Evolutionary conservation across 1,140 invertebrate species (phyloP).

Genomic region (Diorhabda sublineata): DNA sequence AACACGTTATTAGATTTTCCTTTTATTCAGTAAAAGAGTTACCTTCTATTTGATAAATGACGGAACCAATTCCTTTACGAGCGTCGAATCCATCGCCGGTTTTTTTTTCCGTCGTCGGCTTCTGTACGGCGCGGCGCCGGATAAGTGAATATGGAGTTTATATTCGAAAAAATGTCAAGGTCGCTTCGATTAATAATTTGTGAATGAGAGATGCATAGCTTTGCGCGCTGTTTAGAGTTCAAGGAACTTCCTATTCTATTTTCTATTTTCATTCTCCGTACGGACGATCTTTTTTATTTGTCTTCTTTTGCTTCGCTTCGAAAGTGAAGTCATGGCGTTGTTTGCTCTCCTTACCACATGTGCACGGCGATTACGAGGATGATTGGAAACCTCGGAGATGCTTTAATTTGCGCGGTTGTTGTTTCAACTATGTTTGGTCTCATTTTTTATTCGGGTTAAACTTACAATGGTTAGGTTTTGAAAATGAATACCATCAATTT

Average conservation of each 20-base stretch:
- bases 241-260: constrained; percentile 30
- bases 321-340: background rate
- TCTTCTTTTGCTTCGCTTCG: background rate
- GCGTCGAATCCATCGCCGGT: background rate
- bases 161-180: constrained; percentile 43
- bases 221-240: constrained; percentile 26
- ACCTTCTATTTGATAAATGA: too few relatives aligned
- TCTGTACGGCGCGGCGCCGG: background rate
- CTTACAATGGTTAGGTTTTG: too few relatives aligned
- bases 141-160: background rate
- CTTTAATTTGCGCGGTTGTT: too few relatives aligned
- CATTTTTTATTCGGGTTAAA: too few relatives aligned
- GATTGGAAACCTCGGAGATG: too few relatives aligned
- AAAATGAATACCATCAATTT: too few relatives aligned
- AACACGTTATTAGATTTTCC: too few relatives aligned
- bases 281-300: background rate
- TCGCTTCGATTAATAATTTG: constrained; percentile 45
- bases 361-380: too few relatives aligned
- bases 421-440: too few relatives aligned
- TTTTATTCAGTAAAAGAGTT: too few relatives aligned
- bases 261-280: constrained; percentile 14
- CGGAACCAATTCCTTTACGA: background rate
- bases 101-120: background rate
- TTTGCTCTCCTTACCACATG: background rate
- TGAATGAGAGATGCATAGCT: constrained; percentile 37